These are phyloP conservation scores for Tadarida brasiliensis DNA, from an alignment of 2,797 vertebrate species.

Conservation along the genomic window DNA sequence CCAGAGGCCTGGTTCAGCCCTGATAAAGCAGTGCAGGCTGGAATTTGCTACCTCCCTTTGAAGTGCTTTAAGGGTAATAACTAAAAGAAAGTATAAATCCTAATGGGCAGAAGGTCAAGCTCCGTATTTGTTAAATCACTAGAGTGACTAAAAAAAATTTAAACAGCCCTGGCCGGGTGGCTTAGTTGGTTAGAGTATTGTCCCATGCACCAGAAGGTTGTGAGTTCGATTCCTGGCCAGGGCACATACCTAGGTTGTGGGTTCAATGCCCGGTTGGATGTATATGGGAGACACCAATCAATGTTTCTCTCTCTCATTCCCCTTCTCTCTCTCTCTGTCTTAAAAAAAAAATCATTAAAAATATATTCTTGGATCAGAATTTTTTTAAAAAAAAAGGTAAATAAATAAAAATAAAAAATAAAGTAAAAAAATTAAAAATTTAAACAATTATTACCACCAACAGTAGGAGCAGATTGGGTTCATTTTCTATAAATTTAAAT, in stretches of 20 bases:
- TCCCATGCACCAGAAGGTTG: too few species aligned
- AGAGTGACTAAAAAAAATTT: neutral
- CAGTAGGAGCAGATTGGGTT: neutral
- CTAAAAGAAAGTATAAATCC: constrained; percentile 41
- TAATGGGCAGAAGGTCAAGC: neutral
- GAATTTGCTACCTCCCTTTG: neutral
- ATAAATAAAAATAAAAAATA: too few species aligned
- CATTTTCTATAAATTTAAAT: constrained; percentile 53
- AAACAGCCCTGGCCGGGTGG: neutral
- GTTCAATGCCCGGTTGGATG: too few species aligned
- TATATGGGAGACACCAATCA: too few species aligned
- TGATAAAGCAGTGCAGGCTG: neutral
- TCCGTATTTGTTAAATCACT: constrained; percentile 1
- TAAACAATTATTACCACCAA: neutral
- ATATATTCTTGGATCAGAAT: too few species aligned
- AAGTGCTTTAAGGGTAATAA: neutral
- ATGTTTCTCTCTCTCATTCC: too few species aligned
- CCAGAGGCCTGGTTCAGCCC: neutral
- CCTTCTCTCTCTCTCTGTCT: too few species aligned
- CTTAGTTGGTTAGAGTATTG: too few species aligned
- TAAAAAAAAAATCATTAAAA: too few species aligned
- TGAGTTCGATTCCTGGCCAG: too few species aligned
- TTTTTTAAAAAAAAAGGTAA: too few species aligned
- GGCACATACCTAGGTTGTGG: too few species aligned
- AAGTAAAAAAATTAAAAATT: neutral